These are phyloP conservation scores for Pseudorhiza aurosa DNA, from an alignment of 30 jellyfish, hydroid and myxozoan genomes.

Conservation along the genomic window DNA sequence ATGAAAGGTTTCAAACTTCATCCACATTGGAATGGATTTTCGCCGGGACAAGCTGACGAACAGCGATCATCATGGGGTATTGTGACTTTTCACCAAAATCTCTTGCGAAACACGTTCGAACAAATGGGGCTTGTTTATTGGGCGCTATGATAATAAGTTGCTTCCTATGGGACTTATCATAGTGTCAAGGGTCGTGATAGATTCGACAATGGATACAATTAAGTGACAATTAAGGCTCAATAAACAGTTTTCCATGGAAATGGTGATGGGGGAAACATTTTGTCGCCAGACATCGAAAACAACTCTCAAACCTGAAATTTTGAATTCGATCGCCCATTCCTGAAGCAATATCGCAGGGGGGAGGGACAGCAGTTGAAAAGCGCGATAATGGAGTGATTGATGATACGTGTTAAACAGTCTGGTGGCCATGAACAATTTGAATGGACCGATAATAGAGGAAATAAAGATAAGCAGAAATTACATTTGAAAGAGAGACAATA, in stretches of 20 bases:
- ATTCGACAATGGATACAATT: conserved; percentile 18
- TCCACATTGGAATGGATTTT: too few species aligned
- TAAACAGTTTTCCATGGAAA: conserved; percentile 2
- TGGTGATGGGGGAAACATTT: conserved; percentile 6
- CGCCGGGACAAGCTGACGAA: too few species aligned
- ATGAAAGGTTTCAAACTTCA: too few species aligned
- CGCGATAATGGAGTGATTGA: not conserved
- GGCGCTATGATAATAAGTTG: not conserved
- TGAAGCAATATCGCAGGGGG: not conserved
- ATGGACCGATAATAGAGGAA: not conserved
- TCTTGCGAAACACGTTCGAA: not conserved
- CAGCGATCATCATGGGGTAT: too few species aligned
- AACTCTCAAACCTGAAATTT: not conserved
- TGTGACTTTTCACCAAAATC: not conserved
- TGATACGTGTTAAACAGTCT: not conserved
- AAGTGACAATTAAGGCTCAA: conserved; percentile 1
- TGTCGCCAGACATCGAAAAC: not conserved
- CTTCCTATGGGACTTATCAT: conserved; percentile 9
- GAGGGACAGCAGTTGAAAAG: not conserved
- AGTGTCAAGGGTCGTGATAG: conserved; percentile 20
- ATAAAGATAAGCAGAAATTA: too few species aligned
- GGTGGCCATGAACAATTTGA: not conserved
- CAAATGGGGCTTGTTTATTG: conserved; percentile 1
- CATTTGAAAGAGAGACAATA: too few species aligned
- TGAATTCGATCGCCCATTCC: not conserved